A percentile compares a stretch with the other conserved stretches of the same genome.
These are phyloP conservation scores for Suillia variegata DNA, from an alignment of 2,888 invertebrate genomes.

Conservation along the genomic window DNA sequence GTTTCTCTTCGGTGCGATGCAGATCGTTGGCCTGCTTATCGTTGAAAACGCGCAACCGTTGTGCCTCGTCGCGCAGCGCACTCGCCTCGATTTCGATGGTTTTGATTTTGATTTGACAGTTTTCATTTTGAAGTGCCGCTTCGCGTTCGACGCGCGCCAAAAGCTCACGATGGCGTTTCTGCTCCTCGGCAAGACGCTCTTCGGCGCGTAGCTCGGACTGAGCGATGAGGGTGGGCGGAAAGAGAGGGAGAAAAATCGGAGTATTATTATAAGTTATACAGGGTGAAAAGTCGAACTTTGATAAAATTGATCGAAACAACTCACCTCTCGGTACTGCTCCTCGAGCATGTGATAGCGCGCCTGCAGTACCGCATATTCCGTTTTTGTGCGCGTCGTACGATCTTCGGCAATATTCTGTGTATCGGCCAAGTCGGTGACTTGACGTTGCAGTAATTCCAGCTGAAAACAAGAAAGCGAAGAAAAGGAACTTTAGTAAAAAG, in stretches of 20 bases:
- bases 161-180: slow-evolving; percentile 82
- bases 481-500: slow-evolving; percentile 10
- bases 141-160: slow-evolving; percentile 84
- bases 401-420: slow-evolving; percentile 87
- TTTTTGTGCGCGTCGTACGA: slow-evolving; percentile 85
- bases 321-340: slow-evolving; percentile 73
- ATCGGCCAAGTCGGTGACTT: slow-evolving; percentile 87
- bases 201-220: slow-evolving; percentile 78
- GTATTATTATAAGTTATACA: not conserved
- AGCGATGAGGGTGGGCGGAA: too few species aligned
- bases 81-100: slow-evolving; percentile 72
- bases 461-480: slow-evolving; percentile 62
- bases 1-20: slow-evolving; percentile 64
- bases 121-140: slow-evolving; percentile 77
- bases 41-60: slow-evolving; percentile 66
- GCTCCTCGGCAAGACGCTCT: slow-evolving; percentile 79
- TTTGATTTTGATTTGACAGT: slow-evolving; percentile 73
- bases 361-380: slow-evolving; percentile 90
- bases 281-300: slow-evolving; percentile 7
- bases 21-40: slow-evolving; percentile 69
- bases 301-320: slow-evolving; percentile 26
- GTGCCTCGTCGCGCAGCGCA: slow-evolving; percentile 69
- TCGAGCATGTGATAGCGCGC: slow-evolving; percentile 91
- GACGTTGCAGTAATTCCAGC: slow-evolving; percentile 92
- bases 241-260: slow-evolving; percentile 18